Percentiles rank a stretch among this genome's conserved stretches.
These are phyloP conservation scores for Falco cherrug DNA, from an alignment of 2,797 vertebrate genomes.

Conservation along the genomic window DNA sequence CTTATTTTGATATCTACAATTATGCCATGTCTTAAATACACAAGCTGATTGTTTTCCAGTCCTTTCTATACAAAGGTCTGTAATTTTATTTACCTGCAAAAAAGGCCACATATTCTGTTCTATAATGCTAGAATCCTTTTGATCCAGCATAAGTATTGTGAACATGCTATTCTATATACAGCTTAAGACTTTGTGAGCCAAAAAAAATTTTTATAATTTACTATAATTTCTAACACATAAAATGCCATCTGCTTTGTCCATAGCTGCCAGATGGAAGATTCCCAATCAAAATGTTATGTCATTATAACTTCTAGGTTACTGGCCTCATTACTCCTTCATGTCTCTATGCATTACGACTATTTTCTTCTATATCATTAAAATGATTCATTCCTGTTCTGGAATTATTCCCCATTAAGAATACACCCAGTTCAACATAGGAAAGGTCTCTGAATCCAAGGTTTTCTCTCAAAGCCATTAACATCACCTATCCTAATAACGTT, in stretches of 20 bases:
- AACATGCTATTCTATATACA: not conserved
- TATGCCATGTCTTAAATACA: not conserved
- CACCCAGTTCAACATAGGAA: not conserved
- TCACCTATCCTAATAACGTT: not conserved
- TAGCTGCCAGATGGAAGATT: not conserved
- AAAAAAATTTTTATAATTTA: not conserved
- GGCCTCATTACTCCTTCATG: not conserved
- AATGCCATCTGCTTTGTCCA: not conserved
- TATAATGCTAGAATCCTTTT: not conserved
- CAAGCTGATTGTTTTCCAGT: not conserved
- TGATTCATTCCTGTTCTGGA: not conserved
- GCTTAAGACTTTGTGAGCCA: not conserved
- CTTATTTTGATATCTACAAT: not conserved
- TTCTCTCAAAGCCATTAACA: not conserved
- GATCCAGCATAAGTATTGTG: not conserved
- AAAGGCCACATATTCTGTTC: not conserved
- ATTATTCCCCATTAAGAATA: not conserved
- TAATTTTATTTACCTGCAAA: not conserved
- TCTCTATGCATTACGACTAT: not conserved
- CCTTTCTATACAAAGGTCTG: not conserved
- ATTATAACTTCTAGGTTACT: not conserved
- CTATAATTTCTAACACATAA: not conserved
- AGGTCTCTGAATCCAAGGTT: not conserved
- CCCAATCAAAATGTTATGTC: not conserved
- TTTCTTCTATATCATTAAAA: not conserved